Base-by-base conservation (phyloP, 2,888 invertebrate genomes). In the Myathropa florea region DNA sequence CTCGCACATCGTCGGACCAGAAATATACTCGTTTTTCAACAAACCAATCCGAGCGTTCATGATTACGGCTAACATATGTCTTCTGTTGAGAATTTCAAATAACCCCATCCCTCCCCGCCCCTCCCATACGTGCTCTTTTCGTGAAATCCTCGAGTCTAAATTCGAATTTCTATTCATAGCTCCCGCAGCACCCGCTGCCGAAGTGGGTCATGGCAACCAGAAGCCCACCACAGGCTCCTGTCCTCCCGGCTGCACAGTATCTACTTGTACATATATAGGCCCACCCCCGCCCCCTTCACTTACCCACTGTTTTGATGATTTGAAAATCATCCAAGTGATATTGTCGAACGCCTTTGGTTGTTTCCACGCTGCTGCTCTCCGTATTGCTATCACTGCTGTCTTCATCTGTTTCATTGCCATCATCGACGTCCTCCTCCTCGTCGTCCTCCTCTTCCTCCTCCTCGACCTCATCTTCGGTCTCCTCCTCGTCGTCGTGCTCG, bases 271-370 rank as follows among this genome's bases (percentile, higher is more conserved):
- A 67, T 65, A 18, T 59, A 59, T 75, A 26, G 33, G 39, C 23
- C 21, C 73, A 60, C 24, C 33, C 26, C 21, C 36, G 0, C 28
- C 6, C 33, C 9, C 10, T 12, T 33, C 90, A 94, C 96, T 96
- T 92, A 97, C 97, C 97, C 87, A 97, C 97, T 82, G 97, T 97
- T 94, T 97, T 97, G 89, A 97, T 95, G 90, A 97, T 96, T 92
- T 97, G 96, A 90, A 97, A 95, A 91, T 97, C 97, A 88, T 97
- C 97, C 89, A 97, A 93, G 90, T 95, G 94, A 90, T 95, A 95
- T 90, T 95, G 95, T 89, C 95, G 91, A 30, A 90, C 90, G 84
- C 90, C 90, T 89, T 91, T 92, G 83, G 90, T 90, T 61, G 90
- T 91, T 88, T 90, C 90, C 36, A 90, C 92, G 64, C 92, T 92